phyloP scores from a whole-genome alignment of 1,140 invertebrate genomes.

The Saxidomus purpurata region DNA sequence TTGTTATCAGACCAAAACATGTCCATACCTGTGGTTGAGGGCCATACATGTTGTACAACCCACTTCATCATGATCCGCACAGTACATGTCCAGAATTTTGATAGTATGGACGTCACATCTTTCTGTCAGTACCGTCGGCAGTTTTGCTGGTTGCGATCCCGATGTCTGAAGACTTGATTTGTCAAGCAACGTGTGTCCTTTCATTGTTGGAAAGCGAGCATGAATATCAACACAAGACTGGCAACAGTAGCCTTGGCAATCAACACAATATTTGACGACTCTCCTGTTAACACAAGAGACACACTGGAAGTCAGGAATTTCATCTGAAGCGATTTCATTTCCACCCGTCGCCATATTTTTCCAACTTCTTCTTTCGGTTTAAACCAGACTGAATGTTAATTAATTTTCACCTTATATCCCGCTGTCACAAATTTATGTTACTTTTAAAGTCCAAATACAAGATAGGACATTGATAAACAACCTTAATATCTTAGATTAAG shows the following conservation, averaged over 20 bases:
- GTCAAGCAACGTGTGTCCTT: not conserved
- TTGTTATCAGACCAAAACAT: too few relatives aligned
- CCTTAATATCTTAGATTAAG: too few relatives aligned
- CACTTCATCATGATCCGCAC: not conserved
- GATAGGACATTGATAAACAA: too few relatives aligned
- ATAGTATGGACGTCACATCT: not conserved
- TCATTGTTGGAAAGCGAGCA: not conserved
- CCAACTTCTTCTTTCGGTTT: slow-evolving; percentile 9
- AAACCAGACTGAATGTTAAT: not conserved
- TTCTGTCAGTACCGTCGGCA: not conserved
- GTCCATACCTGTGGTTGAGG: not conserved
- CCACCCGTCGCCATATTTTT: slow-evolving; percentile 24
- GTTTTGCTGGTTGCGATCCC: not conserved
- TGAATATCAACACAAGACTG: not conserved
- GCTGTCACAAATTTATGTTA: too few relatives aligned
- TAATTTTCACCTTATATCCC: too few relatives aligned
- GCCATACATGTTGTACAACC: slow-evolving; percentile 8
- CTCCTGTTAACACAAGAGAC: not conserved
- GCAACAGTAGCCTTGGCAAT: slow-evolving; percentile 23
- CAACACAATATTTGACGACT: slow-evolving; percentile 13
- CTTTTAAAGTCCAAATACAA: too few relatives aligned
- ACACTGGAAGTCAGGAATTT: slow-evolving; percentile 7
- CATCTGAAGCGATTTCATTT: not conserved
- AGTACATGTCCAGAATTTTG: slow-evolving; percentile 20
- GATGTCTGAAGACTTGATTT: not conserved